Percentiles rank a stretch among this genome's conserved stretches.
Conservation (phyloP, 1,140 invertebrate species). For the Stegodyphus dumicola region DNA sequence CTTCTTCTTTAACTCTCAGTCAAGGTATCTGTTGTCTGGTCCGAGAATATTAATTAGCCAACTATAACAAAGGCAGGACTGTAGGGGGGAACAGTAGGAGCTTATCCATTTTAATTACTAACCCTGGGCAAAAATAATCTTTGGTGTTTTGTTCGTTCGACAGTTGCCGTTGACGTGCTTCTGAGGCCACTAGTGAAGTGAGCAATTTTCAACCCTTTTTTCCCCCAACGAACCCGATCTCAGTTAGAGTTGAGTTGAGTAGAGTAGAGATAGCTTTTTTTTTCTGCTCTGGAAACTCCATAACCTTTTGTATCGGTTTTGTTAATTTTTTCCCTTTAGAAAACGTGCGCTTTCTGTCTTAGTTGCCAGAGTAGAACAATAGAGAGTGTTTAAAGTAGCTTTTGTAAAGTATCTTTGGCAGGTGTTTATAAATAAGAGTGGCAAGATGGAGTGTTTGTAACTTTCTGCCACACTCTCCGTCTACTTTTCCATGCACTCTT, state of each 20-base stretch:
- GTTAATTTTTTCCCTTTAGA: constrained; percentile 40
- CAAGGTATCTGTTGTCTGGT: constrained; percentile 51
- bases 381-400: constrained; percentile 56
- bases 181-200: constrained; percentile 43
- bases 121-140: constrained; percentile 60
- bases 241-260: constrained; percentile 39
- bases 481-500: not conserved
- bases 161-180: constrained; percentile 54
- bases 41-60: constrained; percentile 57
- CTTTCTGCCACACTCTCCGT: constrained; percentile 49
- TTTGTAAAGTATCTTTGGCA: constrained; percentile 58
- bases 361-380: constrained; percentile 38
- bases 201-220: constrained; percentile 58
- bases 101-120: constrained; percentile 61
- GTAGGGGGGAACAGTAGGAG: constrained; percentile 22
- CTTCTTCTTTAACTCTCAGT: constrained; percentile 43
- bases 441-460: constrained; percentile 48
- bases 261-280: constrained; percentile 42
- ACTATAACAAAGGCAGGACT: constrained; percentile 41
- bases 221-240: constrained; percentile 38
- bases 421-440: constrained; percentile 53
- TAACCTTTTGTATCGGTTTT: constrained; percentile 61
- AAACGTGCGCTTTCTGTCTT: constrained; percentile 40
- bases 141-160: constrained; percentile 51
- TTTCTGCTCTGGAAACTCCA: constrained; percentile 48